A percentile compares a stretch with the other conserved stretches of the same genome.
Conservation (phyloP, 2,113 vertebrate genomes). For the Ochotona curzoniae region DNA sequence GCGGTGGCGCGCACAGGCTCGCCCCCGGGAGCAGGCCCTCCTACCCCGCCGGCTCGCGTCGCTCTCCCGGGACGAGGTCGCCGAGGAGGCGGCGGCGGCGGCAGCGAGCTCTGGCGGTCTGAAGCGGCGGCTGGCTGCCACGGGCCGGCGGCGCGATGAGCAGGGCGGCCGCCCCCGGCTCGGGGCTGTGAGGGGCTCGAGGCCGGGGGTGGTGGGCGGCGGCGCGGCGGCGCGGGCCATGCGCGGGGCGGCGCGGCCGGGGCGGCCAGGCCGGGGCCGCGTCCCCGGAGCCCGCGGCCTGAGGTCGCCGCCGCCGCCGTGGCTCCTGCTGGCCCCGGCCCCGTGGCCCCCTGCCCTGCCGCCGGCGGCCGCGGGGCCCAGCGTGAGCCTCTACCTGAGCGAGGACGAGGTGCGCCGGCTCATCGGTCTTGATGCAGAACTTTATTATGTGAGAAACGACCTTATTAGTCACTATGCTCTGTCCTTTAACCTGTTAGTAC, state of each 20-base stretch:
- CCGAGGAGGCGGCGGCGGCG: conserved; percentile 46
- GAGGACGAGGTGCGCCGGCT: conserved; percentile 88
- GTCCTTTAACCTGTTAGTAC: conserved; percentile 95
- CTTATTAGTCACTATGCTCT: conserved; percentile 96
- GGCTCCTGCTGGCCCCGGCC: conserved; percentile 51
- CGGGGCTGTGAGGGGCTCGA: conserved; percentile 79
- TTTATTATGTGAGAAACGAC: conserved; percentile 97
- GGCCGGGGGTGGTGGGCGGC: conserved; percentile 74
- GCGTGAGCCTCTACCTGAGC: conserved; percentile 88
- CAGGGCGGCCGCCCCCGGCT: conserved; percentile 80
- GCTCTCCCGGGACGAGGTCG: conserved; percentile 5
- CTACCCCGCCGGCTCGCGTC: background rate
- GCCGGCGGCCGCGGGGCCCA: conserved; percentile 78
- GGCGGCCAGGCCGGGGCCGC: conserved; percentile 54
- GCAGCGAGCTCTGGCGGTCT: conserved; percentile 72
- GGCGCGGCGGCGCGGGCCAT: conserved; percentile 70
- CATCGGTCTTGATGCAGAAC: conserved; percentile 94
- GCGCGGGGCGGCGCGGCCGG: conserved; percentile 38
- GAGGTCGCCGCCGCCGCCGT: conserved; percentile 48
- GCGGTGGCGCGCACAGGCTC: conserved; percentile 60
- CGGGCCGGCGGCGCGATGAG: conserved; percentile 77
- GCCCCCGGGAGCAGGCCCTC: background rate
- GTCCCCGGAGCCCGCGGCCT: conserved; percentile 52
- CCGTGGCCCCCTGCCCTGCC: conserved; percentile 48
- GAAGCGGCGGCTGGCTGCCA: conserved; percentile 67